Base-by-base conservation (phyloP, 2,797 vertebrate genomes). In the Discoglossus pictus region DNA sequence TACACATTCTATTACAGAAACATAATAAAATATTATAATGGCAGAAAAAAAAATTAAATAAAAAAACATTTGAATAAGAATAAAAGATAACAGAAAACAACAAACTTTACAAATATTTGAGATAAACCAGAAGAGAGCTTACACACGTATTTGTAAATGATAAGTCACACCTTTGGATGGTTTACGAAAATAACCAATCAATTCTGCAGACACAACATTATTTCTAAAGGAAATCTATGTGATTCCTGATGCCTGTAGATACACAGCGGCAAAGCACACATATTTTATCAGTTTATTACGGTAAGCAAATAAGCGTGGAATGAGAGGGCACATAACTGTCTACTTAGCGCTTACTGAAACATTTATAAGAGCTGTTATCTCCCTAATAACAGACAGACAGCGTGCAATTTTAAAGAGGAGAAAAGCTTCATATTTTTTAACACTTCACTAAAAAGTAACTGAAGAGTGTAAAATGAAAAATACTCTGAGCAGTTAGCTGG, bases 261-360 rank as follows among this genome's bases (percentile, higher is more conserved):
- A 86, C 83, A 87, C 84, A 87, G 83, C 88, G 79, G 87, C 84
- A 88, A 88, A 87, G 84, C 80, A 89, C 87, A 91, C 88, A 90
- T 89, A 91, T 91, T 91, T 91, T 90, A 91, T 84, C 90, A 90
- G 89, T 92, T 92, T 92, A 92, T 92, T 91, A 91, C 87, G 85
- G 87, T 90, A 88, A 87, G 89, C 85, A 90, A 92, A 93, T 89
- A 86, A 91, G 82, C 84, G 83, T 84, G 83, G 88, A 88, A 89
- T 91, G 87, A 91, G 82, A 89, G 86, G 76, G 84, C 86, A 83
- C 83, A 86, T 90, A 91, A 90, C 85, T 86, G 88, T 88, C 89
- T 91, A 88, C 89, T 92, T 92, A 91, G 86, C 55, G 81, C 88
- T 90, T 91, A 89, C 87, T 88, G 89, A 91, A 90, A 90, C 87